Conservation (phyloP, 2,888 invertebrate species). For the Leptinotarsa peninsularis region DNA sequence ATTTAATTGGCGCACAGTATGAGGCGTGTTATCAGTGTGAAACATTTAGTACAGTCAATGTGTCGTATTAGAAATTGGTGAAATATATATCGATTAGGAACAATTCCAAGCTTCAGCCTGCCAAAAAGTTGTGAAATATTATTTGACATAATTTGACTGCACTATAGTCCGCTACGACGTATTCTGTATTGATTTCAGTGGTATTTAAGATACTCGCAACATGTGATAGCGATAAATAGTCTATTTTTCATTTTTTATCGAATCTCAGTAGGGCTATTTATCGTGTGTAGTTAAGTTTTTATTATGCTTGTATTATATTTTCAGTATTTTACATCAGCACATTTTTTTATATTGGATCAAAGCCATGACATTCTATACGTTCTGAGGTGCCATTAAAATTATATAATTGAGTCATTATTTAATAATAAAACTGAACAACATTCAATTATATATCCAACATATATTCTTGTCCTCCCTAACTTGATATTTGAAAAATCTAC, state of each 20-base stretch:
- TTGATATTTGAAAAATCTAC: too few species aligned
- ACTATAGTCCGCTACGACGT: conserved; percentile 13
- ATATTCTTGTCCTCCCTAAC: too few species aligned
- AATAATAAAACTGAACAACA: too few species aligned
- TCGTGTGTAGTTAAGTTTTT: conserved; percentile 56
- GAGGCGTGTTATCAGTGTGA: conserved; percentile 41
- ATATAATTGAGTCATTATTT: too few species aligned
- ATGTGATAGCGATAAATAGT: conserved; percentile 63
- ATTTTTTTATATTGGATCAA: conserved; percentile 7
- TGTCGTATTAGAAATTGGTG: conserved; percentile 5
- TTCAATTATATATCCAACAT: too few species aligned
- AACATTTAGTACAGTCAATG: conserved; percentile 32
- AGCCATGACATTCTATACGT: not conserved
- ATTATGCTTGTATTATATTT: conserved; percentile 48
- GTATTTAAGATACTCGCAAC: conserved; percentile 62
- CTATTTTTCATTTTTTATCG: conserved; percentile 44
- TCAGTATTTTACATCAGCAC: conserved; percentile 22
- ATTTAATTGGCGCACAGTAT: conserved; percentile 36
- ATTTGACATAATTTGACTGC: conserved; percentile 16
- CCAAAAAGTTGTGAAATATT: conserved; percentile 16
- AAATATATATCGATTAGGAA: not conserved
- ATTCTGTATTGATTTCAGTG: conserved; percentile 46
- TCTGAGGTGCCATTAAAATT: too few species aligned
- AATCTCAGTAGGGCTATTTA: conserved; percentile 53
- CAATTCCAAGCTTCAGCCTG: not conserved